Base-by-base conservation (phyloP, 2,888 invertebrate species). In the Cheilosia pagana region DNA sequence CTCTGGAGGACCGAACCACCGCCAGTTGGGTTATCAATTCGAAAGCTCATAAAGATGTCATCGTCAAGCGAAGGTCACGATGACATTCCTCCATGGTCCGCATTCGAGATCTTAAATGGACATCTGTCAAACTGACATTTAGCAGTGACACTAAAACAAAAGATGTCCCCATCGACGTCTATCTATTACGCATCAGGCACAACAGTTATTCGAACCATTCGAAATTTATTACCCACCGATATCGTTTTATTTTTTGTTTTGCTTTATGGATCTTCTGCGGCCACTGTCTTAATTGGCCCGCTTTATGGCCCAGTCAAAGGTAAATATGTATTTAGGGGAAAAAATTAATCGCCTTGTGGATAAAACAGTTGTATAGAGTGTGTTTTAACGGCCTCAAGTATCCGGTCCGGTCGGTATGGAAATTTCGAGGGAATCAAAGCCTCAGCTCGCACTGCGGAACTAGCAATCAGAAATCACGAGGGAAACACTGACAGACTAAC, bases 11-110 rank as follows among this genome's bases (percentile, higher is more conserved):
- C 48, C 57, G 39, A 59, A 59, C 31, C 45, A 77, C 39, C 65
- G 41, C 68, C 52, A 81, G 75, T 65, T 55, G 59, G 78, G 77
- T 71, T 75, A 81, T 85, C 85, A 85, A 85, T 85, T 85, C 67
- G 75, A 85, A 81, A 85, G 75, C 85, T 81, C 85, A 85, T 85
- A 85, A 85, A 85, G 85, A 81, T 85, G 85, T 85, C 85, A 81
- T 85, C 81, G 85, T 81, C 75, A 62, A 74, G 19, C 81, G 85
- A 85, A 85, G 81, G 85, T 85, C 85, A 85, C 55, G 75, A 71
- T 76, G 81, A 76, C 81, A 85, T 85, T 85, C 81, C 75, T 71
- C 76, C 71, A 62, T 81, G 75, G 79, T 63, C 70, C 79, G 79
- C 74, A 79, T 79, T 70, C 68, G 71, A 76, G 50, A 81, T 70